phyloP scores from a whole-genome alignment of 2,888 invertebrate genomes.

The Hyalella azteca region DNA sequence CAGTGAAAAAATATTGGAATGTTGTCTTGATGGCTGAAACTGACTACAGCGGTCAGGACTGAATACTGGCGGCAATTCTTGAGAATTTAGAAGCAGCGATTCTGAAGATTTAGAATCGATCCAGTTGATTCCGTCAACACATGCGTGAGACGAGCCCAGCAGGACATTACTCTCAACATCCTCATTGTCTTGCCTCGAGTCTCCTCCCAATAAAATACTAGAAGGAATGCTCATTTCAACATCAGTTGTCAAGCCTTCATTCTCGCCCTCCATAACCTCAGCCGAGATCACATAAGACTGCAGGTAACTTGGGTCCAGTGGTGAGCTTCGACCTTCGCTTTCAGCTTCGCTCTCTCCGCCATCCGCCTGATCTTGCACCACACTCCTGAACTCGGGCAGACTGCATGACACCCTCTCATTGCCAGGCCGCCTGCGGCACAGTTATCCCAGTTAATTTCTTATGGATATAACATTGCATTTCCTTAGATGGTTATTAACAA shows the following conservation, averaged over 20 bases:
- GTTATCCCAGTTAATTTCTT: too few relatives aligned
- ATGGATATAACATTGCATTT: too few relatives aligned
- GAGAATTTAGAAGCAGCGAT: neutral
- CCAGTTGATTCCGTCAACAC: neutral
- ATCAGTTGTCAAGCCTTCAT: neutral
- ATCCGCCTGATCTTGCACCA: neutral
- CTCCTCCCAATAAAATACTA: neutral
- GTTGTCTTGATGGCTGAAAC: neutral
- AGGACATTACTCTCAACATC: neutral
- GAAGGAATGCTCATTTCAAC: neutral
- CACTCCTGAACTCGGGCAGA: neutral
- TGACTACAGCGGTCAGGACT: constrained; percentile 15
- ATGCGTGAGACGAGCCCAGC: neutral
- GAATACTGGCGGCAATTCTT: constrained; percentile 21
- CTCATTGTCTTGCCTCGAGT: neutral
- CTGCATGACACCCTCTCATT: neutral
- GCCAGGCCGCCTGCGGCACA: constrained; percentile 16
- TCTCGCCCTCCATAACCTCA: neutral
- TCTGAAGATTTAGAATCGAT: constrained; percentile 3
- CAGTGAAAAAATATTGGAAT: constrained; percentile 17
- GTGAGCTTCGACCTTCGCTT: neutral
- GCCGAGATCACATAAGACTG: neutral
- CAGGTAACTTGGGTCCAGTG: neutral
- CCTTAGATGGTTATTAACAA: too few relatives aligned
- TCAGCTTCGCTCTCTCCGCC: neutral